Evolutionary conservation across 2,888 invertebrate species (phyloP).

Genomic region (Sarcophaga carnaria): DNA sequence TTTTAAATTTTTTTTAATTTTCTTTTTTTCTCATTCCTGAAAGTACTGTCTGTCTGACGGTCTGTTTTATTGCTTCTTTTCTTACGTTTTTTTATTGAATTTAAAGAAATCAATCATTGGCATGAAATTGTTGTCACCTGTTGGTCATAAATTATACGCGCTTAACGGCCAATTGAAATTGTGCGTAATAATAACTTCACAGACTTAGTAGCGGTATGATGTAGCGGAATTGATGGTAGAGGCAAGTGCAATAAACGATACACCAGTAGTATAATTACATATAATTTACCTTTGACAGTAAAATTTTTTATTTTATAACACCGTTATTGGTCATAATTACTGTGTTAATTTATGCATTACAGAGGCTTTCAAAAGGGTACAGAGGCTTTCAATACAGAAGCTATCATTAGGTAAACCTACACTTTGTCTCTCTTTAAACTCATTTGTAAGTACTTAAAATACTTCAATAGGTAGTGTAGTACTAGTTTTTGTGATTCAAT

Average conservation of each 20-base stretch:
- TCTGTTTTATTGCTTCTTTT: too few species aligned
- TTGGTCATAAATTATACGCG: too few species aligned
- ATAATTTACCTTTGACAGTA: conserved; percentile 31
- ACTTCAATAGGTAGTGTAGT: background rate
- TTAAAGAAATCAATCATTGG: conserved; percentile 30
- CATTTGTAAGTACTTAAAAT: too few species aligned
- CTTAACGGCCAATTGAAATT: too few species aligned
- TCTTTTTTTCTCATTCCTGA: too few species aligned
- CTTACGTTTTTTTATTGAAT: background rate
- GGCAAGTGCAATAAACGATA: too few species aligned
- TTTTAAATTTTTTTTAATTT: too few species aligned
- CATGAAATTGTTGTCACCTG: too few species aligned
- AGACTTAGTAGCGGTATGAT: background rate
- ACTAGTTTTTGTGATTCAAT: too few species aligned
- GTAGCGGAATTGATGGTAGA: background rate
- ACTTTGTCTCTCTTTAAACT: background rate
- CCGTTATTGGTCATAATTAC: conserved; percentile 16
- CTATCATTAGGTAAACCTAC: conserved; percentile 11
- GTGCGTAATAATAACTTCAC: conserved; percentile 42
- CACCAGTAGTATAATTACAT: conserved; percentile 11
- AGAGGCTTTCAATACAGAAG: too few species aligned
- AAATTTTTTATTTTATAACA: too few species aligned
- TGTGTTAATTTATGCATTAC: conserved; percentile 48
- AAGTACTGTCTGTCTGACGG: too few species aligned
- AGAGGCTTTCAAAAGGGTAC: background rate